Evolutionary conservation across 2,888 invertebrate genomes (phyloP).

Genomic region (Crioceris asparagi): DNA sequence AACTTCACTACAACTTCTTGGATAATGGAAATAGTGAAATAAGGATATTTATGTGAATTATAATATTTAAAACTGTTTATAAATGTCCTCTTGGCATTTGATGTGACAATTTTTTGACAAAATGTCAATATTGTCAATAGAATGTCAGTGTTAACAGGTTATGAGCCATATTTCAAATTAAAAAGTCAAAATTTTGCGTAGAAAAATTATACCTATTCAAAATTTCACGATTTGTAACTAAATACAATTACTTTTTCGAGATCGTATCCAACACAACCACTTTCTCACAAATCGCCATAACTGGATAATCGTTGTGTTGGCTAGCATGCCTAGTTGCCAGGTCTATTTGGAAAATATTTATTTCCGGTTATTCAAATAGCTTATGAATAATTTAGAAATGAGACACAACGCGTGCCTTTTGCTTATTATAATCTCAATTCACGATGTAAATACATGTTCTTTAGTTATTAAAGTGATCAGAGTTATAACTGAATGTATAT

Average conservation of each 20-base stretch:
- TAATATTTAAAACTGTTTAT: conserved; percentile 13
- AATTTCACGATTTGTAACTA: too few relatives aligned
- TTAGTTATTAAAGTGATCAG: too few relatives aligned
- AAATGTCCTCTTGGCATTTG: conserved; percentile 17
- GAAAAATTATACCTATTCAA: conserved; percentile 7
- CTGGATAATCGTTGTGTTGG: too few relatives aligned
- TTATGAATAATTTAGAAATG: too few relatives aligned
- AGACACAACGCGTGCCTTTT: too few relatives aligned
- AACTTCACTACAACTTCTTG: conserved; percentile 5
- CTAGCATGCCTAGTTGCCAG: too few relatives aligned
- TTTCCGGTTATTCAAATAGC: too few relatives aligned
- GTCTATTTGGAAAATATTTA: too few relatives aligned
- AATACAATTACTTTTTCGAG: conserved; percentile 5
- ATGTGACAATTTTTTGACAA: conserved; percentile 19
- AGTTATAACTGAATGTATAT: too few relatives aligned
- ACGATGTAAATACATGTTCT: too few relatives aligned
- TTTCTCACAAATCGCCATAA: conserved; percentile 16
- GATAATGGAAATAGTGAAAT: conserved; percentile 7
- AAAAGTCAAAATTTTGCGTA: conserved; percentile 6
- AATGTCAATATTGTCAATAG: conserved; percentile 20
- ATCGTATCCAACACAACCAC: conserved; percentile 5
- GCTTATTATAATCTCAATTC: too few relatives aligned
- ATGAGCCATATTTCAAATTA: conserved; percentile 12
- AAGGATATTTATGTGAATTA: conserved; percentile 5
- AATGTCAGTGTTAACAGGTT: conserved; percentile 16